phyloP scores from a whole-genome alignment of 2,797 vertebrate genomes.

The Sebastes minor region DNA sequence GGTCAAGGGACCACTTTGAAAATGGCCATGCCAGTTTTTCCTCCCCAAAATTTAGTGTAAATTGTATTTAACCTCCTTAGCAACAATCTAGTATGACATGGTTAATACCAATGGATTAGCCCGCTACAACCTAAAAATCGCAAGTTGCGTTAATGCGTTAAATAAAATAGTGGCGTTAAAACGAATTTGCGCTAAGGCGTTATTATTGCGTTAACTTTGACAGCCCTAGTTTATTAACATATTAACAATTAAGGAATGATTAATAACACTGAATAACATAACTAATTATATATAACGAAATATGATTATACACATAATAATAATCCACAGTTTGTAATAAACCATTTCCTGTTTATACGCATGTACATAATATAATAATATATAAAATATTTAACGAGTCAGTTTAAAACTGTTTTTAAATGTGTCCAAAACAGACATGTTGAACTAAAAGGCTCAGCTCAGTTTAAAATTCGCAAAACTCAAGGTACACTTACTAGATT shows the following conservation, averaged over 20 bases:
- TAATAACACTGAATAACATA: background rate
- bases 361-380: background rate
- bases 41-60: no score
- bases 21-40: no score
- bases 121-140: no score
- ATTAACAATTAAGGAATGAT: background rate
- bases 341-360: background rate
- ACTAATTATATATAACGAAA: background rate
- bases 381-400: background rate
- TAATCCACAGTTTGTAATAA: background rate
- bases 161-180: no score
- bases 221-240: background rate
- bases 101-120: no score
- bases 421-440: background rate
- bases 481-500: background rate
- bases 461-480: background rate
- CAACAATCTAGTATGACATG: no score
- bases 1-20: no score
- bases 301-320: background rate
- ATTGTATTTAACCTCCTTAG: no score
- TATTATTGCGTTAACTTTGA: no score
- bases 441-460: background rate
- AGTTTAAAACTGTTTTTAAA: background rate
- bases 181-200: no score
- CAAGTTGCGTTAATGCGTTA: no score